Percentiles rank a stretch among this genome's conserved stretches.
These are phyloP conservation scores for Polypterus bichir DNA, from an alignment of 2,113 vertebrate genomes.

Conservation along the genomic window DNA sequence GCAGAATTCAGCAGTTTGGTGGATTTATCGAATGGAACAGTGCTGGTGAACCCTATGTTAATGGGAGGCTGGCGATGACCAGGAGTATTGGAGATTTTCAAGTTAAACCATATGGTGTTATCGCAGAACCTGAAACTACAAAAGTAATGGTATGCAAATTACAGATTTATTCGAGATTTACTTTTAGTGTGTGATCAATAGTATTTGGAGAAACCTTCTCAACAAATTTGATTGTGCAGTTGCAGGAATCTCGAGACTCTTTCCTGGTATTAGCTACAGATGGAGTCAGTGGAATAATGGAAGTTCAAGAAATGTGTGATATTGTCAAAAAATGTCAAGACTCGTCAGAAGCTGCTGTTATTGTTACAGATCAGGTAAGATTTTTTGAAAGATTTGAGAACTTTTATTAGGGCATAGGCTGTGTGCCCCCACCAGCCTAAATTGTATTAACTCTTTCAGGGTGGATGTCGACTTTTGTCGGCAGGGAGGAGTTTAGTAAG, in stretches of 20 bases:
- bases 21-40: conserved; percentile 20
- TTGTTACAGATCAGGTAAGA: conserved; percentile 18
- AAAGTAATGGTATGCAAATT: not conserved
- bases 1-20: conserved; percentile 16
- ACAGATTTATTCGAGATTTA: not conserved
- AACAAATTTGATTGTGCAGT: not conserved
- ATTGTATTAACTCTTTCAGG: too few species aligned
- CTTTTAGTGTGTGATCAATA: not conserved
- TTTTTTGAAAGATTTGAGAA: not conserved
- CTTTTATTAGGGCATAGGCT: not conserved
- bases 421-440: not conserved
- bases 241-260: conserved; percentile 14
- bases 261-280: conserved; percentile 20
- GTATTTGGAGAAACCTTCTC: not conserved
- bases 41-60: conserved; percentile 17
- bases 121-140: conserved; percentile 13
- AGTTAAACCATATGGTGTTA: conserved; percentile 16
- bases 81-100: conserved; percentile 19
- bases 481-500: too few species aligned
- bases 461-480: too few species aligned
- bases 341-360: conserved; percentile 14
- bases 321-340: conserved; percentile 15
- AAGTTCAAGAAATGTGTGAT: conserved; percentile 19
- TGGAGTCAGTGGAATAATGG: conserved; percentile 17
- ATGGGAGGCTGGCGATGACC: conserved; percentile 18